Conservation (phyloP, 2,888 invertebrate genomes). For the Microctonus hyperodae region DNA sequence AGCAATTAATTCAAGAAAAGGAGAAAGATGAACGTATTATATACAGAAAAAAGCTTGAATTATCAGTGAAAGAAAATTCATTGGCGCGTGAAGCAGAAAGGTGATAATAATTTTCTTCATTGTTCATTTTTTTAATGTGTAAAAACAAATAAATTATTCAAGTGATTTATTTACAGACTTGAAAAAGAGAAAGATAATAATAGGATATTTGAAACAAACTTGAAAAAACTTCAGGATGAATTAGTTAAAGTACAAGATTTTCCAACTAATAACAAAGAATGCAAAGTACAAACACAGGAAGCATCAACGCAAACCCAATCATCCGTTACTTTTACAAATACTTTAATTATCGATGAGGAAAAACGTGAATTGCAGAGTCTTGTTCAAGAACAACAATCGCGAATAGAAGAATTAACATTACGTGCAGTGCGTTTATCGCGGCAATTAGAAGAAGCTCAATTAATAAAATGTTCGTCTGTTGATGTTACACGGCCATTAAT, state of each 20-base stretch:
- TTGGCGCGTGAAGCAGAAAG: conserved; percentile 53
- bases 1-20: conserved; percentile 46
- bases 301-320: conserved; percentile 54
- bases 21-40: conserved; percentile 46
- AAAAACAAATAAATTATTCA: conserved; percentile 5
- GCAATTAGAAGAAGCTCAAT: conserved; percentile 54
- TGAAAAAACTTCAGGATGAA: conserved; percentile 54
- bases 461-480: conserved; percentile 35
- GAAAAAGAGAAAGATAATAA: conserved; percentile 51
- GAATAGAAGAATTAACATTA: conserved; percentile 56
- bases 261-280: conserved; percentile 26
- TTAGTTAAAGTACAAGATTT: conserved; percentile 47
- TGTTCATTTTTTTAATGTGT: conserved; percentile 10
- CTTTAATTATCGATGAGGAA: conserved; percentile 47
- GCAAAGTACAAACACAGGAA: conserved; percentile 38
- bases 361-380: conserved; percentile 52
- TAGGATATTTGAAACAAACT: conserved; percentile 50
- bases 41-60: conserved; percentile 51
- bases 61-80: conserved; percentile 52
- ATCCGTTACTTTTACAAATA: conserved; percentile 41
- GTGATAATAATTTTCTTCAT: conserved; percentile 37
- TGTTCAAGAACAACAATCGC: conserved; percentile 53
- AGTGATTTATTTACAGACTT: conserved; percentile 45
- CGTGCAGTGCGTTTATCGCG: conserved; percentile 52
- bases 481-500: conserved; percentile 41